A percentile compares a stretch with the other conserved stretches of the same genome.
phyloP scores from a whole-genome alignment of 2,113 vertebrate genomes.

The Malurus elegans region DNA sequence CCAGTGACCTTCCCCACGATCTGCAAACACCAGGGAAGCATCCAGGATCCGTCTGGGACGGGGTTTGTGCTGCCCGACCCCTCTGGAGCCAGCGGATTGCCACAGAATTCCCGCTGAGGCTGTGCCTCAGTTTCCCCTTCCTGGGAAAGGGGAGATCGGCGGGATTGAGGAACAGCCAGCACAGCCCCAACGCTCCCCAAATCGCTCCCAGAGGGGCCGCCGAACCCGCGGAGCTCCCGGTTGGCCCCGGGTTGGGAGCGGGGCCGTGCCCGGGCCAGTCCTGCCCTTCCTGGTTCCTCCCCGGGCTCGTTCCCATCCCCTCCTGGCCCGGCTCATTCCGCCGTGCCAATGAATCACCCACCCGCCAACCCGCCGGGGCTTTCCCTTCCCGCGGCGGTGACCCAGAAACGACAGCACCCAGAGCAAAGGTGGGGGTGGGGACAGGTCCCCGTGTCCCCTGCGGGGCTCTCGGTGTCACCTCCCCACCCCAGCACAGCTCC shows the following conservation, averaged over 20 bases:
- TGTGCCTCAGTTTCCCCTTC: neutral
- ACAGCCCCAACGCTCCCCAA: neutral
- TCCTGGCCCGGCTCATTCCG: neutral
- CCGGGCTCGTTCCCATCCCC: neutral
- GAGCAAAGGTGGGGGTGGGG: fast-evolving
- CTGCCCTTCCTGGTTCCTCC: constrained; percentile 46
- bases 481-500: neutral
- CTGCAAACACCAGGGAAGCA: fast-evolving
- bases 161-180: fast-evolving
- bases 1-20: neutral
- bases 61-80: neutral
- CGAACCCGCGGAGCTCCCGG: fast-evolving
- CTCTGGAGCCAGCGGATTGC: neutral
- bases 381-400: neutral
- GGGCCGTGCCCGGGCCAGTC: constrained; percentile 1
- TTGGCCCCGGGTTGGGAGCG: no score
- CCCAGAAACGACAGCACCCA: neutral
- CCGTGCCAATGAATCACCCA: constrained; percentile 48
- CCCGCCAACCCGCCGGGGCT: neutral
- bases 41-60: fast-evolving
- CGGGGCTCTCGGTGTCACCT: neutral
- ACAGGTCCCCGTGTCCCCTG: neutral
- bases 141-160: no score
- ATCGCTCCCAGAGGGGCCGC: neutral
- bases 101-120: neutral